A percentile compares a stretch with the other conserved stretches of the same genome.
These are phyloP conservation scores for Polypterus bichir DNA, from an alignment of 2,113 vertebrate species.

Conservation along the genomic window DNA sequence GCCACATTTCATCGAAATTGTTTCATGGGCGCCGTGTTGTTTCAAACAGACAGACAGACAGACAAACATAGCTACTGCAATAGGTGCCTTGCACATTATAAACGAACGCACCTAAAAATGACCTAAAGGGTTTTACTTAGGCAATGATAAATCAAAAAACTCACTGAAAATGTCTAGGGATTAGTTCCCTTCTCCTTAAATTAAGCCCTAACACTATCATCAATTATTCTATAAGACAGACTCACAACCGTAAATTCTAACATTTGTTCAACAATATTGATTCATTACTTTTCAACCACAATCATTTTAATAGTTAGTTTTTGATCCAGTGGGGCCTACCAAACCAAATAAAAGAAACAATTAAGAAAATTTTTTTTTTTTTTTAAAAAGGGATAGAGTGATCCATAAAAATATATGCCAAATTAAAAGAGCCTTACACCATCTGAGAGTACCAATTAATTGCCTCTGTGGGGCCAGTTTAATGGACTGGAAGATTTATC, in stretches of 20 bases:
- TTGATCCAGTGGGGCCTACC: constrained; percentile 22
- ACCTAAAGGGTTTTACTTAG: too few relatives aligned
- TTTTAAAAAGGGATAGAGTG: constrained; percentile 32
- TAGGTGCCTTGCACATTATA: too few relatives aligned
- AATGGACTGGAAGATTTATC: constrained; percentile 55
- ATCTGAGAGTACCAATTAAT: constrained; percentile 50
- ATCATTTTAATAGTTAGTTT: constrained; percentile 34
- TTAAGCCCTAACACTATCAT: not conserved
- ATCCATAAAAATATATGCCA: constrained; percentile 36
- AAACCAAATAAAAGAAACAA: constrained; percentile 13
- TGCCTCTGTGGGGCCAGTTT: constrained; percentile 26
- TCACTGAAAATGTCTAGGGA: too few relatives aligned
- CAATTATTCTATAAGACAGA: not conserved
- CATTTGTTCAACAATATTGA: constrained; percentile 5
- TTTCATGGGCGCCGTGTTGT: too few relatives aligned
- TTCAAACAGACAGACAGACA: too few relatives aligned
- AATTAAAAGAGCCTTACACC: constrained; percentile 40
- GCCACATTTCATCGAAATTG: too few relatives aligned
- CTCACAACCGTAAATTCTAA: not conserved
- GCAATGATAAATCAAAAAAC: too few relatives aligned
- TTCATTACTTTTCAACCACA: constrained; percentile 31
- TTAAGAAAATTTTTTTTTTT: constrained; percentile 36
- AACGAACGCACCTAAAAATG: too few relatives aligned
- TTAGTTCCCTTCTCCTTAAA: not conserved
- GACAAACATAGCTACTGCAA: too few relatives aligned